These are phyloP conservation scores for Drosophila parthenogenetica DNA, from an alignment of 2,888 invertebrate genomes.

Conservation along the genomic window DNA sequence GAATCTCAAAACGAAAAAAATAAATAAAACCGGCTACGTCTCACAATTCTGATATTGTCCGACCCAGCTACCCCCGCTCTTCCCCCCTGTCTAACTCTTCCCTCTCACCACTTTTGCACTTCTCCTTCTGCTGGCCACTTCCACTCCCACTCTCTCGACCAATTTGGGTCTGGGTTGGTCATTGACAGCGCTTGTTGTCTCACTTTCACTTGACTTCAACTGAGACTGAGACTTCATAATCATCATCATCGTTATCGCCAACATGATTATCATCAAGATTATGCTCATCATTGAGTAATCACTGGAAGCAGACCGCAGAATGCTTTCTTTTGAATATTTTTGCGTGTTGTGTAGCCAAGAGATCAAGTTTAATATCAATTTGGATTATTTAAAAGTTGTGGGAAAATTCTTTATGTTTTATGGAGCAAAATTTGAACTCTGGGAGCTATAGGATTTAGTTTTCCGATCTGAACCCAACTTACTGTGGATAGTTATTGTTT, in stretches of 20 bases:
- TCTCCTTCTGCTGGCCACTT: background rate
- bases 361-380: too few species aligned
- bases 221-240: slow-evolving; percentile 1
- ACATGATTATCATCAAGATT: slow-evolving; percentile 8
- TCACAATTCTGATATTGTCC: slow-evolving; percentile 39
- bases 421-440: too few species aligned
- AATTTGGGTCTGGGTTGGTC: slow-evolving; percentile 45
- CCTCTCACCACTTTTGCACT: background rate
- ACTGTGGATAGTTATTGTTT: too few species aligned
- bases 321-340: too few species aligned
- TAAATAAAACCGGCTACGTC: slow-evolving; percentile 49
- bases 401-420: too few species aligned
- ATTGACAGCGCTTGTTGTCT: slow-evolving; percentile 42
- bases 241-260: background rate
- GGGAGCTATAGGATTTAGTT: too few species aligned
- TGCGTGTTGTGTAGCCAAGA: too few species aligned
- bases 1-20: slow-evolving; percentile 38
- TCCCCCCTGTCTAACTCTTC: too few species aligned
- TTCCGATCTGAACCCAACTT: too few species aligned
- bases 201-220: slow-evolving; percentile 45
- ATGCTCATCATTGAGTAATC: slow-evolving; percentile 15
- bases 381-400: too few species aligned
- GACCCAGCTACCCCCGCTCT: background rate
- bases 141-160: slow-evolving; percentile 6
- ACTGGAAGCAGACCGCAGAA: background rate